These are phyloP conservation scores for Tetanocera ferruginea DNA, from an alignment of 2,888 invertebrate species.

Conservation along the genomic window DNA sequence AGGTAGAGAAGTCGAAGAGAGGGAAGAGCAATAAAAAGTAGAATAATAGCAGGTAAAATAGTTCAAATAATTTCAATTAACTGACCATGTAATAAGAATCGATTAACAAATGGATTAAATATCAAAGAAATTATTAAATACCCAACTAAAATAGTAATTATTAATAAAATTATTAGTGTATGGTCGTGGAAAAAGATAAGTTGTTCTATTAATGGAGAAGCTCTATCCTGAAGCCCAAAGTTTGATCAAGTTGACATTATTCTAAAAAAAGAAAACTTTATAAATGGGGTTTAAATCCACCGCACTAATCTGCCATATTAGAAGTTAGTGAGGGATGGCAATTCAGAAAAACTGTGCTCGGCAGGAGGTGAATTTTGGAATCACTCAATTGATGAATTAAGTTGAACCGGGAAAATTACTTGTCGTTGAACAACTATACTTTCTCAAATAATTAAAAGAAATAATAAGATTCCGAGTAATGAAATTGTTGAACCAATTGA, in stretches of 20 bases:
- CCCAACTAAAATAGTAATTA: constrained; percentile 55
- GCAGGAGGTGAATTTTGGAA: too few relatives aligned
- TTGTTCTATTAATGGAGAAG: constrained; percentile 77
- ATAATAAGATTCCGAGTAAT: constrained; percentile 73
- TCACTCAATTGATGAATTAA: too few relatives aligned
- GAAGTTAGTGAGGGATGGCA: too few relatives aligned
- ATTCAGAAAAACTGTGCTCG: too few relatives aligned
- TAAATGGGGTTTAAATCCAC: too few relatives aligned
- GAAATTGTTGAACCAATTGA: constrained; percentile 79
- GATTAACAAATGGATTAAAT: too few relatives aligned
- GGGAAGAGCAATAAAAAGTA: constrained; percentile 76
- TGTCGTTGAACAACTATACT: constrained; percentile 74
- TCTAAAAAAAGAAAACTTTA: too few relatives aligned
- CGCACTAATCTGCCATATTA: too few relatives aligned
- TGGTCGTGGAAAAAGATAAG: constrained; percentile 77
- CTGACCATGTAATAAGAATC: constrained; percentile 46
- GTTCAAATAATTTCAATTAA: constrained; percentile 78
- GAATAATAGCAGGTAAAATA: constrained; percentile 74
- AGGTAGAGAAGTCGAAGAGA: constrained; percentile 75
- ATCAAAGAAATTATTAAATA: too few relatives aligned
- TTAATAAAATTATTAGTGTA: constrained; percentile 74
- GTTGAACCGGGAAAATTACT: too few relatives aligned
- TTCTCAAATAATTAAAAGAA: constrained; percentile 77
- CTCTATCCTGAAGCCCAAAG: constrained; percentile 74
- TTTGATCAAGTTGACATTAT: constrained; percentile 75